These are phyloP conservation scores for Callyntrura guangdongensis DNA, from an alignment of 2,888 invertebrate species.

Conservation along the genomic window DNA sequence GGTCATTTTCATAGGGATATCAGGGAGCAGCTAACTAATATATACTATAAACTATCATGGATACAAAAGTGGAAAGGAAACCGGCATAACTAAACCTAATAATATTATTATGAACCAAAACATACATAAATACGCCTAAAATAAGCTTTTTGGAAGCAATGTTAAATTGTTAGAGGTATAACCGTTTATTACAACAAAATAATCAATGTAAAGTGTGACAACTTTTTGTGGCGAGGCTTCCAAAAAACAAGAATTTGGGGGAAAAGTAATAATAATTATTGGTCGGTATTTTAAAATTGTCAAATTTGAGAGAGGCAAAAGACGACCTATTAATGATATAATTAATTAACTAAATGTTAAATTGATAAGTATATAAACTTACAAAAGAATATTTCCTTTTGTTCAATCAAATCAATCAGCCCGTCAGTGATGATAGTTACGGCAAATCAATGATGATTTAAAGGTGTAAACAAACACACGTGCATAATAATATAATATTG, in stretches of 20 bases:
- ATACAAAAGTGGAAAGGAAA: slow-evolving; percentile 58
- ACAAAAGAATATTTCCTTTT: slow-evolving; percentile 36
- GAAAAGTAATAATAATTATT: slow-evolving; percentile 21
- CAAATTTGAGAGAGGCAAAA: slow-evolving; percentile 14
- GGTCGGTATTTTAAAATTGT: slow-evolving; percentile 60
- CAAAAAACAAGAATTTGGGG: slow-evolving; percentile 31
- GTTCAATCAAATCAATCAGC: slow-evolving; percentile 66
- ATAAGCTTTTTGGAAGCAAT: slow-evolving; percentile 31
- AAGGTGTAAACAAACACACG: neutral
- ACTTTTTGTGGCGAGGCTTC: slow-evolving; percentile 76
- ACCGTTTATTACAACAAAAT: neutral
- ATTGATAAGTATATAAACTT: slow-evolving; percentile 24
- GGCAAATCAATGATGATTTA: neutral
- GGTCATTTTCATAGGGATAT: slow-evolving; percentile 70
- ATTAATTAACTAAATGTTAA: slow-evolving; percentile 16
- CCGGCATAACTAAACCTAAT: slow-evolving; percentile 40
- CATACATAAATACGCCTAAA: neutral
- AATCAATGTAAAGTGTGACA: slow-evolving; percentile 18
- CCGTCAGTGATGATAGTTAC: slow-evolving; percentile 65
- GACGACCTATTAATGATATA: slow-evolving; percentile 51
- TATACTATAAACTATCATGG: slow-evolving; percentile 39
- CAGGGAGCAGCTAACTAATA: slow-evolving; percentile 67
- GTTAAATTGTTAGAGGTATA: slow-evolving; percentile 18
- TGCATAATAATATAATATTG: slow-evolving; percentile 8
- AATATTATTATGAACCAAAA: slow-evolving; percentile 50